Percentiles rank a stretch among this genome's conserved stretches.
Evolutionary conservation across 2,888 invertebrate genomes (phyloP).

Genomic region (Lacanobia wlatinum): DNA sequence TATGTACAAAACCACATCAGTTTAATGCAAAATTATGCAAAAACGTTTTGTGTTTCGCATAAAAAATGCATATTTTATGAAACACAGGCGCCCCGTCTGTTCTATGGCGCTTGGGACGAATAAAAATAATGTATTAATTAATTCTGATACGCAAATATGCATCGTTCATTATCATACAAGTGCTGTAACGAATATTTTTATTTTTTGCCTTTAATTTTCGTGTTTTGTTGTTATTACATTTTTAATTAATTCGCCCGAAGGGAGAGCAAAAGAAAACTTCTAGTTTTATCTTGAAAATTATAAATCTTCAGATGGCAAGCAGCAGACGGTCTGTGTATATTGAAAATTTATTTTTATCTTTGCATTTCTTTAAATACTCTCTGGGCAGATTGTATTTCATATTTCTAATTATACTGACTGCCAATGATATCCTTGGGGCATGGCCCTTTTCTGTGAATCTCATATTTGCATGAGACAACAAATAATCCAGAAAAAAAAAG

Average conservation of each 20-base stretch:
- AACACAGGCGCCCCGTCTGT: constrained; percentile 48
- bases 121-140: constrained; percentile 63
- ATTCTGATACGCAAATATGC: constrained; percentile 67
- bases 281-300: neutral
- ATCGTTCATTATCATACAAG: constrained; percentile 57
- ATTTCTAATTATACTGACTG: neutral
- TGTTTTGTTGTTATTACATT: constrained; percentile 12
- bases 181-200: constrained; percentile 25
- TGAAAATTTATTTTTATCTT: neutral
- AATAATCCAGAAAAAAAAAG: neutral
- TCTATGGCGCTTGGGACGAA: constrained; percentile 32
- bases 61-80: constrained; percentile 64
- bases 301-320: neutral
- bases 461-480: neutral
- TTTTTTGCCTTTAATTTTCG: constrained; percentile 25
- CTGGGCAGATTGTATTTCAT: neutral
- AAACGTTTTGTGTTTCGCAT: constrained; percentile 48
- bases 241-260: constrained; percentile 17
- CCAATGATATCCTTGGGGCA: neutral
- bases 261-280: neutral
- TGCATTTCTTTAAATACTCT: neutral
- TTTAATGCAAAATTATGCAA: constrained; percentile 59
- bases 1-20: constrained; percentile 20
- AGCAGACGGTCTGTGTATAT: neutral
- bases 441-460: neutral